phyloP scores from a whole-genome alignment of 2,888 invertebrate genomes.

The Zhuqinia jingwanae region DNA sequence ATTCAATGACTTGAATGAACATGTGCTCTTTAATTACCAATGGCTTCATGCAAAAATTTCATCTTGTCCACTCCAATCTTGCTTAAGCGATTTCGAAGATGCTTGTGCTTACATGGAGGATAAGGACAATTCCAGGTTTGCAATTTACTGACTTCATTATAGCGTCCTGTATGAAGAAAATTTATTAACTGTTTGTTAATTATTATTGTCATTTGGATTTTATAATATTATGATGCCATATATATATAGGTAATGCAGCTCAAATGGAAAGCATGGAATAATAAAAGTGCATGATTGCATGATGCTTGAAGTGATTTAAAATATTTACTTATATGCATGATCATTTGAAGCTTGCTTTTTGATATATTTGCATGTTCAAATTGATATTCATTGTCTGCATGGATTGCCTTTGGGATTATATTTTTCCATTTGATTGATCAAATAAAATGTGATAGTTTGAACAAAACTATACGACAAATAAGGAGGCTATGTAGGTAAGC shows the following conservation, averaged over 20 bases:
- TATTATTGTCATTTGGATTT: too few relatives aligned
- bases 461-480: slow-evolving; percentile 8
- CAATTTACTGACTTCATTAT: not conserved
- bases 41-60: slow-evolving; percentile 98
- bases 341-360: not conserved
- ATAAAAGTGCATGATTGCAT: too few relatives aligned
- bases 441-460: slow-evolving; percentile 4
- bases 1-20: slow-evolving; percentile 93
- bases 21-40: slow-evolving; percentile 98
- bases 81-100: slow-evolving; percentile 97
- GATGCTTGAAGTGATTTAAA: too few relatives aligned
- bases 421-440: too few relatives aligned
- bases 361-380: slow-evolving; percentile 27
- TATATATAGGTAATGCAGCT: too few relatives aligned
- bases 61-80: slow-evolving; percentile 96
- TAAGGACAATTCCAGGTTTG: slow-evolving; percentile 89
- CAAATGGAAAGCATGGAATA: too few relatives aligned
- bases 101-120: slow-evolving; percentile 90
- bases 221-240: too few relatives aligned
- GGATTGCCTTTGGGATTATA: not conserved
- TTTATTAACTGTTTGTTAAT: too few relatives aligned
- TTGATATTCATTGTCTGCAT: not conserved
- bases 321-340: slow-evolving; percentile 14
- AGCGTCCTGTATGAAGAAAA: too few relatives aligned
- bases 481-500: slow-evolving; percentile 22